These are phyloP conservation scores for Drosophila hamatofila DNA, from an alignment of 2,888 invertebrate genomes.

Conservation along the genomic window DNA sequence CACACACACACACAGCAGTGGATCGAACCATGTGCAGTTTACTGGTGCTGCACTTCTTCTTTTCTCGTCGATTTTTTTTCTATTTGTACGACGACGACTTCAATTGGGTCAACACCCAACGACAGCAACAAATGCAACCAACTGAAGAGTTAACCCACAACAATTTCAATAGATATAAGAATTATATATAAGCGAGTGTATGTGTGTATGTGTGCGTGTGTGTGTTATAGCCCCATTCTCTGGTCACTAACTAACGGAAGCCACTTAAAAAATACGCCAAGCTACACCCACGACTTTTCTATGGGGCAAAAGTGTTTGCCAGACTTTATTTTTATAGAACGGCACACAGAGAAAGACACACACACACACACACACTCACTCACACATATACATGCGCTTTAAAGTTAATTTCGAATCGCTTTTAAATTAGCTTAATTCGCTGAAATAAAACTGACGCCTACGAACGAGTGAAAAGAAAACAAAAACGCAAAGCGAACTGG, in stretches of 20 bases:
- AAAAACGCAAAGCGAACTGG: constrained; percentile 47
- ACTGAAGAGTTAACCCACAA: constrained; percentile 57
- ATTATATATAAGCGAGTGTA: background rate
- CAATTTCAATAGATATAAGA: constrained; percentile 70
- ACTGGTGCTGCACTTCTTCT: constrained; percentile 48
- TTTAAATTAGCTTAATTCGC: constrained; percentile 84
- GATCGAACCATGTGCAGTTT: constrained; percentile 62
- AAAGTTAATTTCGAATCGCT: constrained; percentile 84
- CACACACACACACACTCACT: constrained; percentile 12
- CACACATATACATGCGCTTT: constrained; percentile 57
- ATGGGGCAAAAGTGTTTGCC: constrained; percentile 39
- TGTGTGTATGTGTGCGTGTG: background rate
- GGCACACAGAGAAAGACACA: background rate
- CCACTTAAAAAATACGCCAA: constrained; percentile 70
- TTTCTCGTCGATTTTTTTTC: constrained; percentile 19
- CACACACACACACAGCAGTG: constrained; percentile 25
- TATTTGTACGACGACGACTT: constrained; percentile 60
- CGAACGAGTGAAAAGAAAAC: constrained; percentile 53
- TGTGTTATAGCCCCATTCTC: constrained; percentile 32
- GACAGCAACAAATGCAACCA: constrained; percentile 31
- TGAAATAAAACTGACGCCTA: constrained; percentile 80
- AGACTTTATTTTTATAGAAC: constrained; percentile 21
- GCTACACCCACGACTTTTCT: constrained; percentile 54
- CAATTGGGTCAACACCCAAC: constrained; percentile 74
- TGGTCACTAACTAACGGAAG: constrained; percentile 67